These are phyloP conservation scores for Cirrhinus molitorella DNA, from an alignment of 2,797 vertebrate genomes.

Conservation along the genomic window DNA sequence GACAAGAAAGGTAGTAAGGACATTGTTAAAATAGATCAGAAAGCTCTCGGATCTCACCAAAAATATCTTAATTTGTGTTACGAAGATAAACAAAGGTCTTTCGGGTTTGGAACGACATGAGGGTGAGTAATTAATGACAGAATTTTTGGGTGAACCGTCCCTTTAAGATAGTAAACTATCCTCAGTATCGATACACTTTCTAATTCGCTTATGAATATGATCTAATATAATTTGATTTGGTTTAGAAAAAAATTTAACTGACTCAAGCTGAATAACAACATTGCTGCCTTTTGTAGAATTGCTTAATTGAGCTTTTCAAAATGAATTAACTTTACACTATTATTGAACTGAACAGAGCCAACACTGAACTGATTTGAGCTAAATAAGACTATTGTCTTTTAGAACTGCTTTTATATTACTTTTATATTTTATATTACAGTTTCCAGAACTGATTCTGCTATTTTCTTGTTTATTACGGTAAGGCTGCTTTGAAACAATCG, in stretches of 20 bases:
- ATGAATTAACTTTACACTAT: neutral
- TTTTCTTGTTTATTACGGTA: neutral
- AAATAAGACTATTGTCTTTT: neutral
- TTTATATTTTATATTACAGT: neutral
- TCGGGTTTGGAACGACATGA: too few relatives aligned
- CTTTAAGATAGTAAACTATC: too few relatives aligned
- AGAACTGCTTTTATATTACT: too few relatives aligned
- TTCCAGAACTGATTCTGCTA: neutral
- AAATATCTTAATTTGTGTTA: too few relatives aligned
- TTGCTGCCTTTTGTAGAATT: too few relatives aligned
- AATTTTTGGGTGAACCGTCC: too few relatives aligned
- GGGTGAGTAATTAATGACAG: too few relatives aligned
- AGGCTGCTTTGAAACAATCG: too few relatives aligned
- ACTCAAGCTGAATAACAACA: neutral
- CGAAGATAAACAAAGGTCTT: too few relatives aligned
- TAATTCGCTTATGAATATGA: neutral
- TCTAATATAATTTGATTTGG: neutral
- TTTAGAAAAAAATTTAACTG: neutral
- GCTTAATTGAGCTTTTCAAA: neutral
- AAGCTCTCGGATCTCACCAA: too few relatives aligned
- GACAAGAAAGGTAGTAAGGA: too few relatives aligned
- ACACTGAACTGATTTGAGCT: neutral
- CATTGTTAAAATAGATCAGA: too few relatives aligned
- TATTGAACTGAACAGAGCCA: neutral
- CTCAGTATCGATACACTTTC: neutral